Evolutionary conservation across 2,113 vertebrate species (phyloP).

Genomic region (human): DNA sequence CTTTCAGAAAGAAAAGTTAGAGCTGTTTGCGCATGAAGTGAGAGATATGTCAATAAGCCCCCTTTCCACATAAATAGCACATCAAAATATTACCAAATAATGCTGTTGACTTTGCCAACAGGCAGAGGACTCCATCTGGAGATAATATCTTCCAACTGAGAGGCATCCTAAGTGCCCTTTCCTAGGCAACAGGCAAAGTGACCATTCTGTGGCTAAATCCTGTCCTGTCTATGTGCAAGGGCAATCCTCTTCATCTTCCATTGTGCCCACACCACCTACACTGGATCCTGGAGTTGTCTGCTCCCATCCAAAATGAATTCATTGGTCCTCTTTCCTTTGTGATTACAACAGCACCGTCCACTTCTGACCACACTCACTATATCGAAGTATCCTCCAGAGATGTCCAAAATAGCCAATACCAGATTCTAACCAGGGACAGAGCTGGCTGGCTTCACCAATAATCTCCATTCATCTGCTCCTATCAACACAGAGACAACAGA

Average conservation of each 20-base stretch:
- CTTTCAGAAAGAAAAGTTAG: conserved; percentile 21
- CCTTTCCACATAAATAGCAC: conserved; percentile 64
- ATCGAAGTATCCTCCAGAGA: background rate
- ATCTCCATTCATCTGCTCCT: background rate
- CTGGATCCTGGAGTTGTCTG: background rate
- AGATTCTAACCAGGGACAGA: background rate
- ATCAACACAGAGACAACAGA: background rate
- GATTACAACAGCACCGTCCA: background rate
- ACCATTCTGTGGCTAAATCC: conserved; percentile 29
- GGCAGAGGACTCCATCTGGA: conserved; percentile 80
- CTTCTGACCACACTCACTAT: background rate
- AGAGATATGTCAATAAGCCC: conserved; percentile 62
- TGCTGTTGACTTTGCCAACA: conserved; percentile 75
- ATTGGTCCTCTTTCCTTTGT: background rate
- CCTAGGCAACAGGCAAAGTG: conserved; percentile 45
- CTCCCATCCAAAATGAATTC: background rate
- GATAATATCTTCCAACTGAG: conserved; percentile 78
- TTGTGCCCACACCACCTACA: background rate
- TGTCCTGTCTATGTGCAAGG: background rate
- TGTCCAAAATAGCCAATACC: background rate
- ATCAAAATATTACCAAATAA: conserved; percentile 76
- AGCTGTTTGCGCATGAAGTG: conserved; percentile 12
- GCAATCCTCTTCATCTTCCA: background rate
- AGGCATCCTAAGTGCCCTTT: conserved; percentile 75
- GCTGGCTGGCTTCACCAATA: background rate